Conservation (phyloP, 1,140 invertebrate species). For the Triops cancriformis region DNA sequence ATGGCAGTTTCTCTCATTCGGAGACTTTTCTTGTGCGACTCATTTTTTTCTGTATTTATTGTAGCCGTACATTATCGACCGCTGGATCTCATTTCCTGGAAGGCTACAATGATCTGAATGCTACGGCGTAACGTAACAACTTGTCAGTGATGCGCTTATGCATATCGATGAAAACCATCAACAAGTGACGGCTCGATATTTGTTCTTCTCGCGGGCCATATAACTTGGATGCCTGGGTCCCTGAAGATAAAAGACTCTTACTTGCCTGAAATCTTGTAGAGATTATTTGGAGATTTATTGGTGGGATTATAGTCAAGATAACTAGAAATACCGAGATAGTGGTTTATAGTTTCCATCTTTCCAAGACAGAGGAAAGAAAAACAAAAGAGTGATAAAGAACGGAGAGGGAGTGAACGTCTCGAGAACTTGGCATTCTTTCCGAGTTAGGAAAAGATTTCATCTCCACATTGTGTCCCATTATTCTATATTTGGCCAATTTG, state of each 20-base stretch:
- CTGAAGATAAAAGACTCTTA: no score
- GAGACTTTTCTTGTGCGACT: neutral
- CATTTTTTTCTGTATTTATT: neutral
- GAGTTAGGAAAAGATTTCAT: neutral
- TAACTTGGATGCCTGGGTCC: no score
- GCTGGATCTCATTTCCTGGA: neutral
- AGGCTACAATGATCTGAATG: neutral
- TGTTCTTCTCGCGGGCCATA: no score
- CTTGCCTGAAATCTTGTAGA: no score
- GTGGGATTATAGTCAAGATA: no score
- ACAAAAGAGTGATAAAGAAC: neutral
- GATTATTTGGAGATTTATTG: no score
- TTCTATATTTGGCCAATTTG: neutral
- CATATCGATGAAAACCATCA: constrained; percentile 5
- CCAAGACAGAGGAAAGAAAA: no score
- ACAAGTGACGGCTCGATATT: neutral
- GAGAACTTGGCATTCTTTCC: neutral
- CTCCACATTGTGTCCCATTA: neutral
- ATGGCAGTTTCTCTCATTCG: neutral
- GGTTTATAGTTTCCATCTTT: no score
- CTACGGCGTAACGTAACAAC: neutral
- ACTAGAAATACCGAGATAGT: no score
- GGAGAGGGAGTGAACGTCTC: neutral
- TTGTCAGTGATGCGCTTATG: neutral
- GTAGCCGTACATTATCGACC: neutral